phyloP scores from a whole-genome alignment of 2,888 invertebrate genomes.

The Linyphia triangularis region DNA sequence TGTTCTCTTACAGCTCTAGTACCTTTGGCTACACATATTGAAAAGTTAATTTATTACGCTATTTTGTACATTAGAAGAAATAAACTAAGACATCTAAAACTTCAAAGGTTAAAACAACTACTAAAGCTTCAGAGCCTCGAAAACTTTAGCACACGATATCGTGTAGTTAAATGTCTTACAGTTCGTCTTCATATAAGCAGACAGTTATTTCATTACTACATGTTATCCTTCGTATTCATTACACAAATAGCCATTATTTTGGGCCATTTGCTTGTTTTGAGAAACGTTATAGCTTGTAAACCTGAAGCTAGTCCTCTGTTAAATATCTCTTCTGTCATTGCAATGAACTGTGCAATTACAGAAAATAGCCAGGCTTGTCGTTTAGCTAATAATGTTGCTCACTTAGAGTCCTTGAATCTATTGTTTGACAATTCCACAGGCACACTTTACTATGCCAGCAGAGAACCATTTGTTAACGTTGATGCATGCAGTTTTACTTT shows the following conservation, averaged over 20 bases:
- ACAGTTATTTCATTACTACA: background rate
- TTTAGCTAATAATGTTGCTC: constrained; percentile 1
- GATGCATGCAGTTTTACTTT: too few relatives aligned
- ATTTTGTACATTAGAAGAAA: too few relatives aligned
- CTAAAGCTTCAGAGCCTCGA: too few relatives aligned
- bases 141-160: too few relatives aligned
- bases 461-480: background rate
- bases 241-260: constrained; percentile 22
- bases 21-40: too few relatives aligned
- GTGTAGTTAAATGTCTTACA: too few relatives aligned
- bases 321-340: constrained; percentile 23
- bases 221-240: constrained; percentile 9
- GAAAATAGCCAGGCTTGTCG: constrained; percentile 10
- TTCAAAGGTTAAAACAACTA: too few relatives aligned
- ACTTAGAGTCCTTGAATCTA: constrained; percentile 4
- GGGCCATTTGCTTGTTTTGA: constrained; percentile 41
- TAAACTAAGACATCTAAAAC: too few relatives aligned
- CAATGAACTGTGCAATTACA: constrained; percentile 33
- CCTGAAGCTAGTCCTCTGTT: constrained; percentile 26
- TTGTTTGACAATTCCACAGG: constrained; percentile 27
- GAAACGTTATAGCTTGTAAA: constrained; percentile 2
- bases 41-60: too few relatives aligned
- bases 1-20: too few relatives aligned
- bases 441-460: background rate
- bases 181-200: background rate